Evolutionary conservation across 2,888 invertebrate species (phyloP), one percentile per base, ranked within the genome.

Genomic region (Dorcus parallelipipedus): DNA sequence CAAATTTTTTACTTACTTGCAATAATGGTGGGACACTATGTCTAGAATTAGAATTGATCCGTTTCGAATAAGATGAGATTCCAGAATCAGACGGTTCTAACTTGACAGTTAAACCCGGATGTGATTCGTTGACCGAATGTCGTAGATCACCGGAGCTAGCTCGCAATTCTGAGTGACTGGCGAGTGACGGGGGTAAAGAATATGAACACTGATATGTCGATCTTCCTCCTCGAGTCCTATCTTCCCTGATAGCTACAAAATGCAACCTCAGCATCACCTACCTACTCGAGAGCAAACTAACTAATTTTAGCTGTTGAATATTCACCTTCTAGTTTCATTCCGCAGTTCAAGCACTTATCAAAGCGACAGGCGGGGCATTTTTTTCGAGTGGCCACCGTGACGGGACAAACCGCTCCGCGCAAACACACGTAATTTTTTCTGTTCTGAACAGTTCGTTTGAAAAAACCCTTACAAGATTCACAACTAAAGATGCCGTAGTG

Each of bases 401-500:
- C 94, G 23, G 93, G 93, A 79, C 97, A 97, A 68, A 88, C 89
- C 0, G 93, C 93, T 1, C 95, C 95, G 26, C 95, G 83, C 49
- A 92, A 82, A 76, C 97, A 97, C 73, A 95, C 93, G 79, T 97
- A 97, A 77, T 95, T 94, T 82, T 97, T 97, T 67, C 96, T 87
- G 77, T 97, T 97, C 81, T 97, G 97, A n/a, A 97, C 97, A 17
- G 97, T 97, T 61, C 97, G 84, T 79, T 97, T 97, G 82, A 97
- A 97, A 82, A 97, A 97, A 2, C 97, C 97, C 79, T 97, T 97
- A 80, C 97, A 97, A 17, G 95, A 95, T 76, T 97, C 97, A 80
- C 97, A 97, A 9, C 95, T 96, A 81, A 96, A 97, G 70, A 97
- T 97, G 9, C 97, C 97, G 78, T 97, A 97, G 79, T 97, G 97